These are phyloP conservation scores for Gracilinanus agilis DNA, from an alignment of 2,113 vertebrate species.

Conservation along the genomic window DNA sequence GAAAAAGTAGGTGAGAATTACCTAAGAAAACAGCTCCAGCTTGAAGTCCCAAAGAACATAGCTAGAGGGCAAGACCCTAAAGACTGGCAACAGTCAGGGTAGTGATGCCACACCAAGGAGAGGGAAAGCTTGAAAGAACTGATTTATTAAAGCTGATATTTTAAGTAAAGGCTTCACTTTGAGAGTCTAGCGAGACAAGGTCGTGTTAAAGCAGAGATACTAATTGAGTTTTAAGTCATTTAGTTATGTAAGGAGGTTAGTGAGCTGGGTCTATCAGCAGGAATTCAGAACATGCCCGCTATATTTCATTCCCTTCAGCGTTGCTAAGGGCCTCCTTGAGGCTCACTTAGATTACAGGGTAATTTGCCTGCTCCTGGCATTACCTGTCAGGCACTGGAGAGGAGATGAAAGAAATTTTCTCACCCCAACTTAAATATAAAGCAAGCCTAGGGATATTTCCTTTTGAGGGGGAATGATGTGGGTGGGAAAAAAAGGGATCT, in stretches of 20 bases:
- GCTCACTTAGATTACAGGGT: neutral
- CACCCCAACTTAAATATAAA: neutral
- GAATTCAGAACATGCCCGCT: neutral
- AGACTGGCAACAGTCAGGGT: neutral
- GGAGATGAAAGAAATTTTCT: neutral
- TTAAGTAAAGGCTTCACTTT: neutral
- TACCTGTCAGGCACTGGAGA: neutral
- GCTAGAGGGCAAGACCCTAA: neutral
- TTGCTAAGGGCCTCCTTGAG: neutral
- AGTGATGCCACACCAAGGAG: neutral
- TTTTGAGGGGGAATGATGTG: neutral
- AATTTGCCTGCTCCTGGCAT: neutral
- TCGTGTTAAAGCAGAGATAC: neutral
- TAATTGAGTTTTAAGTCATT: neutral
- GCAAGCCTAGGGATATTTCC: neutral
- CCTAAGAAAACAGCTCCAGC: neutral
- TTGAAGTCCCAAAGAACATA: neutral
- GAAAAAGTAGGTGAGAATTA: conserved; percentile 8
- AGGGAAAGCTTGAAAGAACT: neutral
- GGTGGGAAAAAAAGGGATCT: neutral
- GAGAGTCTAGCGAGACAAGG: neutral
- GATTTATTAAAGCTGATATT: neutral
- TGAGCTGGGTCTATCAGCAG: neutral
- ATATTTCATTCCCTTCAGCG: neutral
- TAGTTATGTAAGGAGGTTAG: neutral